Evolutionary conservation across 1,140 invertebrate species (phyloP).

Genomic region (Chelonus insularis): DNA sequence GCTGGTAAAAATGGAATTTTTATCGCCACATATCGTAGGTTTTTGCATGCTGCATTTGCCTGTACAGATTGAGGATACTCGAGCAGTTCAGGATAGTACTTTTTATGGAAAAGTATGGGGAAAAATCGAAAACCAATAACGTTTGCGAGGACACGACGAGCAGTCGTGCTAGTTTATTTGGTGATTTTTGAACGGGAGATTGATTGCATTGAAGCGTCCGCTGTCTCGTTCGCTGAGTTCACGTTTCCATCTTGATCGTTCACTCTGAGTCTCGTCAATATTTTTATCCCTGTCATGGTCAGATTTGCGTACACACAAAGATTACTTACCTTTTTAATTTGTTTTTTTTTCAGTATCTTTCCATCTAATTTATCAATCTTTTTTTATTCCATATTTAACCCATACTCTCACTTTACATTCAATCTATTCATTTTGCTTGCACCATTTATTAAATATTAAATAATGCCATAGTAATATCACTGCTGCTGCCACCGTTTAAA

Average conservation of each 20-base stretch:
- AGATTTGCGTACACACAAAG: conserved; percentile 15
- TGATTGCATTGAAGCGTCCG: conserved; percentile 36
- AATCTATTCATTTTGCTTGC: too few relatives aligned
- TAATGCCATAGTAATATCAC: too few relatives aligned
- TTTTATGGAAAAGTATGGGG: conserved; percentile 11
- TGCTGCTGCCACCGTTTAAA: not conserved
- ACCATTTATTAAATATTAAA: too few relatives aligned
- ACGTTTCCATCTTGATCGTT: conserved; percentile 41
- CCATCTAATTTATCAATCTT: not conserved
- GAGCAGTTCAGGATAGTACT: not conserved
- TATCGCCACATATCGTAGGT: too few relatives aligned
- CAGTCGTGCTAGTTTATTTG: conserved; percentile 38
- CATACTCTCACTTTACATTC: too few relatives aligned
- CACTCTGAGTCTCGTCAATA: conserved; percentile 35
- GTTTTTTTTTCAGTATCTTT: not conserved
- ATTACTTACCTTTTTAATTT: not conserved
- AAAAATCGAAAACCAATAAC: conserved; percentile 42
- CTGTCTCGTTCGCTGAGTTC: conserved; percentile 35
- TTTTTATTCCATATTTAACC: not conserved
- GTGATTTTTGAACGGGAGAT: conserved; percentile 42
- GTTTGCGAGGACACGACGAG: conserved; percentile 20
- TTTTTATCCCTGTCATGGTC: conserved; percentile 35
- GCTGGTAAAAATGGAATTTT: too few relatives aligned
- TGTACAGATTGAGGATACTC: not conserved
- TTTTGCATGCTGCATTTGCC: too few relatives aligned